A percentile compares a stretch with the other conserved stretches of the same genome.
Conservation (phyloP, 2,888 invertebrate genomes). For the Toxonevra muliebris region DNA sequence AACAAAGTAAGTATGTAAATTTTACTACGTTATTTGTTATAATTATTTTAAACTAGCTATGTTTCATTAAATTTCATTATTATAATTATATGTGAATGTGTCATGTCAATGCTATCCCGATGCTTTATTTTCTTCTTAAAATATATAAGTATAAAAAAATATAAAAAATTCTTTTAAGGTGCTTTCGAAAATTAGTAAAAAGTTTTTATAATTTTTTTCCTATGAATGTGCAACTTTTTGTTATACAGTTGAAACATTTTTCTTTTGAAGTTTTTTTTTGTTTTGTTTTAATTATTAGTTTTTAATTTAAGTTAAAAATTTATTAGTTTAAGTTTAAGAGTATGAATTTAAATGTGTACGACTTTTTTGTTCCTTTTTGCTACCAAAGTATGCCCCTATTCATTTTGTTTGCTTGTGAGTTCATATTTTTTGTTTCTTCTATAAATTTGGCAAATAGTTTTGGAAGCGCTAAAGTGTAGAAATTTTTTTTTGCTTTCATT, state of each 20-base stretch:
- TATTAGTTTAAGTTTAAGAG: not conserved
- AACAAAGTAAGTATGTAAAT: not conserved
- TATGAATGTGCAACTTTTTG: not conserved
- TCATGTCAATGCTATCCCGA: not conserved
- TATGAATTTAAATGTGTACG: not conserved
- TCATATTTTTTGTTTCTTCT: conserved; percentile 35
- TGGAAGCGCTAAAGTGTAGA: conserved; percentile 63
- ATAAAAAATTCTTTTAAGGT: not conserved
- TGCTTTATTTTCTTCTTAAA: conserved; percentile 1
- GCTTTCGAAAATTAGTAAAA: conserved; percentile 31
- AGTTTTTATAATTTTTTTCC: conserved; percentile 4
- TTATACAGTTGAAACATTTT: too few species aligned
- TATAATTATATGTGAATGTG: not conserved
- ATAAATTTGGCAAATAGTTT: conserved; percentile 64
- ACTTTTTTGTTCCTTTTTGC: not conserved
- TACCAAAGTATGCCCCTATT: conserved; percentile 8
- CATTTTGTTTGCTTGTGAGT: conserved; percentile 10
- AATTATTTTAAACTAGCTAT: not conserved
- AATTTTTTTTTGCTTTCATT: conserved; percentile 25
- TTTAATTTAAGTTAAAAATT: conserved; percentile 23
- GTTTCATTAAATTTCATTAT: not conserved
- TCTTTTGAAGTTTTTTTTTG: conserved; percentile 13
- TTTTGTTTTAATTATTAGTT: conserved; percentile 18
- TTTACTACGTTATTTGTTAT: not conserved
- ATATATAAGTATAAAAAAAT: not conserved